Base-by-base conservation (phyloP, 35 echinoderm and acorn worm genomes). In the Heliocidaris tuberculata region DNA sequence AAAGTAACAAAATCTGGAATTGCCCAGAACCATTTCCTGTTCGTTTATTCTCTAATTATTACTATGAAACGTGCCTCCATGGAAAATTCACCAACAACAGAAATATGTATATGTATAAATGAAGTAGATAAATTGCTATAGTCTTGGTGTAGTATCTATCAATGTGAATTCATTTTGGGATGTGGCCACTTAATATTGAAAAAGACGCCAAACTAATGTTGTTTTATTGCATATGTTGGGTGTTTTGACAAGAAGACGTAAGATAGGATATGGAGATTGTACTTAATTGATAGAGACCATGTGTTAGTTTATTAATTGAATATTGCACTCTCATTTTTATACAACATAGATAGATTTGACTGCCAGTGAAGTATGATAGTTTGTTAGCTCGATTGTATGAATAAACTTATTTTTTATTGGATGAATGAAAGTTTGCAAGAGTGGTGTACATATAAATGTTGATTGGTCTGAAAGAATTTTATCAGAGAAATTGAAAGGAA, bases 291-390 rank as follows among this genome's bases (percentile, higher is more conserved):
- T 78, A 24, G 21, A 21, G 7, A 78, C 65, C 27, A n/a, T 78
- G 65, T 78, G 65, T n/a, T 78, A 8, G 7, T 78, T 56, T 56
- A n/a, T 4, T 24, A 78, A n/a, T 29, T 7, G 8, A n/a, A 27
- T 78, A 78, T 78, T 78, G 65, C 65, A 78, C 65, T 78, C 65
- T 78, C 65, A 78, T 78, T 78, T 78, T 78, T 78, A 78, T 78
- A 78, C 21, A n/a, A 78, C 65, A 78, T 78, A 78, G 21, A 78
- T 78, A 78, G 65, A n/a, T 29, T 78, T 78, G 19, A 78, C 65
- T 78, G 65, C 65, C 65, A 78, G 65, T 78, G 65, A 27, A 78
- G 65, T 27, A 78, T 6, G 4, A 27, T 27, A 78, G 27, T 78
- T 78, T 78, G 65, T 78, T 78, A 78, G 65, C 65, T 78, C 27